A percentile compares a stretch with the other conserved stretches of the same genome.
Evolutionary conservation across 35 echinoderm and acorn worm species (phyloP).

Genomic region (Stichopus chloronotus): DNA sequence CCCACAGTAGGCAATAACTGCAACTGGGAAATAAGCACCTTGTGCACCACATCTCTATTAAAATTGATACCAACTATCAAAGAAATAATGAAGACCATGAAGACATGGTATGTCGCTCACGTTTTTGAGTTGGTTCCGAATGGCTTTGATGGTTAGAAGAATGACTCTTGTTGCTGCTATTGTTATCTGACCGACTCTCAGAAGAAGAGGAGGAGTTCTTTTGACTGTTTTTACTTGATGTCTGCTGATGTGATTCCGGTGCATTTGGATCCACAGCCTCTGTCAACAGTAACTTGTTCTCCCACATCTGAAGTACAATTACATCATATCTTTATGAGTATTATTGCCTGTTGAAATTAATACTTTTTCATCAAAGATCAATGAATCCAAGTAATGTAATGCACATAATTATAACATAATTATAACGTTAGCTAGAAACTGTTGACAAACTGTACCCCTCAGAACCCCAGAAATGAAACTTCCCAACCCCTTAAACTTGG

Average conservation of each 20-base stretch:
- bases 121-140: neutral
- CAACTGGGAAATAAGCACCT: no score
- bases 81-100: no score
- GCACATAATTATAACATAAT: no score
- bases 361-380: neutral
- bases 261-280: constrained; percentile 75
- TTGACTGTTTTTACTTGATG: neutral
- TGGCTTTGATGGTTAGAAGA: neutral
- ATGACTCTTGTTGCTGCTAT: constrained; percentile 1
- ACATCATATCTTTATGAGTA: neutral
- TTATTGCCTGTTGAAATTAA: neutral
- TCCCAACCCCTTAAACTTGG: no score
- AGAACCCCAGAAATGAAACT: no score
- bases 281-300: constrained; percentile 75
- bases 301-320: constrained; percentile 71
- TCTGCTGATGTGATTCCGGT: constrained; percentile 35
- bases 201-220: neutral
- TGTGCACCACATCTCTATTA: no score
- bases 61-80: no score
- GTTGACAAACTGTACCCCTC: no score
- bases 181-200: neutral
- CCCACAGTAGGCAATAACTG: no score
- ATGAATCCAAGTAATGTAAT: neutral
- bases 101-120: neutral
- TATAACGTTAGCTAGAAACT: no score